A percentile compares a stretch with the other conserved stretches of the same genome.
Evolutionary conservation across 2,797 vertebrate species (phyloP).

Genomic region (Heteromormyrus szaboi): DNA sequence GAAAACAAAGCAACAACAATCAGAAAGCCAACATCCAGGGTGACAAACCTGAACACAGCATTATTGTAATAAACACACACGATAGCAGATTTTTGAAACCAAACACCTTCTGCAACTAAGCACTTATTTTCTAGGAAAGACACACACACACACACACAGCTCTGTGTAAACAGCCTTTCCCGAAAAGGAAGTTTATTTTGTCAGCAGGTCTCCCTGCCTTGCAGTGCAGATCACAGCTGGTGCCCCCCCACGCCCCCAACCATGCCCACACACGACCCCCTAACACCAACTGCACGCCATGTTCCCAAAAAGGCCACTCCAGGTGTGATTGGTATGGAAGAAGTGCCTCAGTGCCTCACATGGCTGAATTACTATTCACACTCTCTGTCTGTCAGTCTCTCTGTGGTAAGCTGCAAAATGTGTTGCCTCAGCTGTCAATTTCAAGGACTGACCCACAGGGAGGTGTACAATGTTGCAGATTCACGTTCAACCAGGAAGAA

Average conservation of each 20-base stretch:
- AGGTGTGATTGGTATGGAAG: neutral
- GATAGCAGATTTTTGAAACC: neutral
- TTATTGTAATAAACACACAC: neutral
- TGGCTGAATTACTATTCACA: neutral
- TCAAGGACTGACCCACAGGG: neutral
- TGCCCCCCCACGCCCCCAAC: neutral
- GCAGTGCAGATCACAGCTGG: neutral
- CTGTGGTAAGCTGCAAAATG: neutral
- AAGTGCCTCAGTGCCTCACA: neutral
- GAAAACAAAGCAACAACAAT: neutral
- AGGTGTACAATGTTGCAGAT: neutral
- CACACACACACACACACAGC: neutral
- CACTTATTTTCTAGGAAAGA: neutral
- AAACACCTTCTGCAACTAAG: neutral
- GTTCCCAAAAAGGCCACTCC: neutral
- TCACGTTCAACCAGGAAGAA: neutral
- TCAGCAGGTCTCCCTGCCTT: neutral
- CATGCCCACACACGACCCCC: neutral
- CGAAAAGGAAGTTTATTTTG: neutral
- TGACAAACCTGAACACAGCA: neutral
- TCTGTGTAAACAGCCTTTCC: neutral
- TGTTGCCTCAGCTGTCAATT: neutral
- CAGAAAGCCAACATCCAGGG: neutral
- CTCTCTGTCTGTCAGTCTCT: neutral
- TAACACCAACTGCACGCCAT: neutral